A percentile compares a stretch with the other conserved stretches of the same genome.
These are phyloP conservation scores for Euborellia annulipes DNA, from an alignment of 1,140 invertebrate species.

Conservation along the genomic window DNA sequence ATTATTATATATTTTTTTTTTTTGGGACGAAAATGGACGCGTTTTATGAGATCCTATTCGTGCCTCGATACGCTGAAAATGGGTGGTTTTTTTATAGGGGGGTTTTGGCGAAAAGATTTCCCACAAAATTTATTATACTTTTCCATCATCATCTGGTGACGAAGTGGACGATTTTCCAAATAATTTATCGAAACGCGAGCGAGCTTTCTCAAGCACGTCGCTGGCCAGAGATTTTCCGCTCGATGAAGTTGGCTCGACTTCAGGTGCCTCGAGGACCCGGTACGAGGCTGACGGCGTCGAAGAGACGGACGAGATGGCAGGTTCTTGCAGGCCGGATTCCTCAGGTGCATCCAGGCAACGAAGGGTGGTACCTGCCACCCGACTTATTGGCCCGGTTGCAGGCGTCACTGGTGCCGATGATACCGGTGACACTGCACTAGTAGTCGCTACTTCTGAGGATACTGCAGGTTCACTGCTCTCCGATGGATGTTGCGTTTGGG, in stretches of 20 bases:
- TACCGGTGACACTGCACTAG: no score
- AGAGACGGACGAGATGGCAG: conserved; percentile 13
- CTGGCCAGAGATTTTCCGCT: conserved; percentile 40
- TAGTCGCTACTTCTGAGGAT: no score
- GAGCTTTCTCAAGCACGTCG: conserved; percentile 64
- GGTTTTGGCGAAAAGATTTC: no score
- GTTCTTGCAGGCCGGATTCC: conserved; percentile 7
- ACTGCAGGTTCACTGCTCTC: no score
- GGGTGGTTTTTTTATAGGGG: no score
- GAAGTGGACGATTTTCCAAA: conserved; percentile 41
- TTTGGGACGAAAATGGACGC: no score
- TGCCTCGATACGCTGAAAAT: no score
- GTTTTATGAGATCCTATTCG: no score
- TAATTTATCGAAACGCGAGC: conserved; percentile 71
- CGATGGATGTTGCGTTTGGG: conserved; percentile 5
- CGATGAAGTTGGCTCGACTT: conserved; percentile 22
- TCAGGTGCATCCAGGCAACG: conserved; percentile 13
- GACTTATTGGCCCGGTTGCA: not conserved
- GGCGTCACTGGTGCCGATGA: no score
- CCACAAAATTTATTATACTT: no score
- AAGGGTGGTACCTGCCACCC: not conserved
- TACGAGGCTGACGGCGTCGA: conserved; percentile 14
- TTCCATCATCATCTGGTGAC: not conserved
- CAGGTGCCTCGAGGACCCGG: conserved; percentile 30
- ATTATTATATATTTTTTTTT: no score